These are phyloP conservation scores for Trichechus manatus DNA, from an alignment of 2,113 vertebrate species.

Conservation along the genomic window DNA sequence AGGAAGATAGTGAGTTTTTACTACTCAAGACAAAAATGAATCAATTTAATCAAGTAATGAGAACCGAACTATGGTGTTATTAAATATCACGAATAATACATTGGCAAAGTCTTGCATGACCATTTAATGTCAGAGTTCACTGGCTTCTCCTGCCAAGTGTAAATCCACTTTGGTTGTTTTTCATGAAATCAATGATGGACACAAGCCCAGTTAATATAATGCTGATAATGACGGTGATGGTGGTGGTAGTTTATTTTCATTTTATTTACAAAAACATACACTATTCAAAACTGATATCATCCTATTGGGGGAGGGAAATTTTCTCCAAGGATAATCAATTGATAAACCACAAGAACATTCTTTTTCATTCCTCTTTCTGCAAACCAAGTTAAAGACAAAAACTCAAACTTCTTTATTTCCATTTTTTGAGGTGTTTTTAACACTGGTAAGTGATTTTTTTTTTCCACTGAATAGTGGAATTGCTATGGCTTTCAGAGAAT, in stretches of 20 bases:
- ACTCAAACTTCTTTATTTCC: not conserved
- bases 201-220: not conserved
- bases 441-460: not conserved
- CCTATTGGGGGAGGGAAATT: not conserved
- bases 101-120: not conserved
- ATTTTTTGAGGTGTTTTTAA: conserved; percentile 32
- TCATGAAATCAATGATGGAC: conserved; percentile 71
- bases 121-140: not conserved
- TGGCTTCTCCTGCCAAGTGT: conserved; percentile 73
- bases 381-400: not conserved
- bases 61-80: not conserved
- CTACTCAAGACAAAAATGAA: not conserved
- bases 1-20: not conserved
- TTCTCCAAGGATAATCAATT: not conserved
- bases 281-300: not conserved
- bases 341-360: not conserved
- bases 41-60: not conserved
- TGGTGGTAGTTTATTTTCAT: not conserved
- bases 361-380: not conserved
- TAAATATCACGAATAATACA: not conserved
- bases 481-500: not conserved
- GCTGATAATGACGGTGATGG: too few species aligned
- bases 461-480: not conserved
- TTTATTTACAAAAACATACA: not conserved
- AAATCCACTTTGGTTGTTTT: conserved; percentile 75